phyloP scores from a whole-genome alignment of 2,113 vertebrate species.

The Vanacampus margaritifer region DNA sequence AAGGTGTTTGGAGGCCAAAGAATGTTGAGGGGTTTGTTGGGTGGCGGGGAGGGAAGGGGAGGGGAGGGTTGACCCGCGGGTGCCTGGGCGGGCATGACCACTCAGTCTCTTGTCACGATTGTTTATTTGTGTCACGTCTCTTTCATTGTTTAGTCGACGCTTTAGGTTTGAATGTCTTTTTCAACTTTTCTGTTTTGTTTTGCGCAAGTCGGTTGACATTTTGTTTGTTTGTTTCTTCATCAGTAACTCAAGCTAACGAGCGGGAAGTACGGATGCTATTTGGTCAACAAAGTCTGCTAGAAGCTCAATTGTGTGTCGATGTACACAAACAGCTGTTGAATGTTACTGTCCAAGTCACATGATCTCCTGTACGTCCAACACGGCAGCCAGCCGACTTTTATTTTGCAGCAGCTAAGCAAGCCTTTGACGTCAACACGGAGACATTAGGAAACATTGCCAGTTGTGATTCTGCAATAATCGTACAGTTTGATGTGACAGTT shows the following conservation, averaged over 20 bases:
- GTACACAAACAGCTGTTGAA: constrained; percentile 63
- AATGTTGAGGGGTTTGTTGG: constrained; percentile 70
- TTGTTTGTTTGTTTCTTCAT: constrained; percentile 40
- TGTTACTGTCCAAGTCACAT: constrained; percentile 58
- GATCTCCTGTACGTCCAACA: constrained; percentile 35
- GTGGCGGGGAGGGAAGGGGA: constrained; percentile 42
- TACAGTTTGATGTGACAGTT: constrained; percentile 54
- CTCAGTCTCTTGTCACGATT: constrained; percentile 71
- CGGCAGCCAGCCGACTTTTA: constrained; percentile 15
- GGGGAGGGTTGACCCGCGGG: constrained; percentile 50
- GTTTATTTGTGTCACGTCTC: constrained; percentile 63
- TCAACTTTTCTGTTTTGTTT: constrained; percentile 45
- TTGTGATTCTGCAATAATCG: constrained; percentile 66
- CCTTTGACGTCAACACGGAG: constrained; percentile 17
- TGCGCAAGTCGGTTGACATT: constrained; percentile 51
- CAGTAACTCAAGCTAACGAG: constrained; percentile 12
- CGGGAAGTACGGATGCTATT: constrained; percentile 37
- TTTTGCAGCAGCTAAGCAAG: constrained; percentile 21
- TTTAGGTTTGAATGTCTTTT: constrained; percentile 74
- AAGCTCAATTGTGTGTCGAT: constrained; percentile 37
- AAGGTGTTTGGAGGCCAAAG: constrained; percentile 60
- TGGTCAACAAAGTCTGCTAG: constrained; percentile 1
- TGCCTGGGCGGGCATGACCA: constrained; percentile 67
- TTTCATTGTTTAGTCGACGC: constrained; percentile 55
- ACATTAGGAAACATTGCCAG: constrained; percentile 48